Conservation (phyloP, 2,797 vertebrate genomes). For the Amphiprion clarkii region DNA sequence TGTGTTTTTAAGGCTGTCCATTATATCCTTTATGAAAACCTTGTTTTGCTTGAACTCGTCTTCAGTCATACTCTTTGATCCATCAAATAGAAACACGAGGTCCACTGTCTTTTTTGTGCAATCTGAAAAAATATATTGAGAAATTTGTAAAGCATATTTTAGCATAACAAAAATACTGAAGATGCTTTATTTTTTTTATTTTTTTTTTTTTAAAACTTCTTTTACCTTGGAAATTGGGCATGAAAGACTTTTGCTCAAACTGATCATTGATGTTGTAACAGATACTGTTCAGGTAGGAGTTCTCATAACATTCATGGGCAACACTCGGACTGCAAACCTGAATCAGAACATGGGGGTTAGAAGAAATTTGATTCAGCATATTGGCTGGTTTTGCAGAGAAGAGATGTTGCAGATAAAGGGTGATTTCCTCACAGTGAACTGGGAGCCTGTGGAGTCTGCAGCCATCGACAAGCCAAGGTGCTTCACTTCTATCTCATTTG, state of each 20-base stretch:
- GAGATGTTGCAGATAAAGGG: not conserved
- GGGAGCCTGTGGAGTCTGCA: conserved; percentile 14
- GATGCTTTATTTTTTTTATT: no score
- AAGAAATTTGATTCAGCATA: not conserved
- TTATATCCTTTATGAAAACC: conserved; percentile 84
- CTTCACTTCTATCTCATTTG: conserved; percentile 37
- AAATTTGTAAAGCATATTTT: not conserved
- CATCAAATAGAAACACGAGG: conserved; percentile 90
- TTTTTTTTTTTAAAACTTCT: not conserved
- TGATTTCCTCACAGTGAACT: conserved; percentile 64
- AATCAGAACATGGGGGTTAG: not conserved
- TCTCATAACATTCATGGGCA: conserved; percentile 82
- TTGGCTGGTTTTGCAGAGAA: not conserved
- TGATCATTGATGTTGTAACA: conserved; percentile 80
- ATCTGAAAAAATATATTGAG: conserved; percentile 68
- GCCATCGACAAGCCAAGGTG: conserved; percentile 75
- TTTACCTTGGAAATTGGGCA: conserved; percentile 84
- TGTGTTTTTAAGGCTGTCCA: conserved; percentile 78
- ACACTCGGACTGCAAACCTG: conserved; percentile 87
- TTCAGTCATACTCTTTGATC: conserved; percentile 79
- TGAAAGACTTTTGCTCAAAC: conserved; percentile 35
- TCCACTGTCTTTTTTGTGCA: conserved; percentile 86
- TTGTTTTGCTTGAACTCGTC: conserved; percentile 79
- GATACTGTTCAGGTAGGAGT: conserved; percentile 85
- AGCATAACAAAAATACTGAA: not conserved